Evolutionary conservation across 1,140 invertebrate genomes (phyloP), one percentile per base, ranked within the genome.

Genomic region (Chrysoperla carnea): DNA sequence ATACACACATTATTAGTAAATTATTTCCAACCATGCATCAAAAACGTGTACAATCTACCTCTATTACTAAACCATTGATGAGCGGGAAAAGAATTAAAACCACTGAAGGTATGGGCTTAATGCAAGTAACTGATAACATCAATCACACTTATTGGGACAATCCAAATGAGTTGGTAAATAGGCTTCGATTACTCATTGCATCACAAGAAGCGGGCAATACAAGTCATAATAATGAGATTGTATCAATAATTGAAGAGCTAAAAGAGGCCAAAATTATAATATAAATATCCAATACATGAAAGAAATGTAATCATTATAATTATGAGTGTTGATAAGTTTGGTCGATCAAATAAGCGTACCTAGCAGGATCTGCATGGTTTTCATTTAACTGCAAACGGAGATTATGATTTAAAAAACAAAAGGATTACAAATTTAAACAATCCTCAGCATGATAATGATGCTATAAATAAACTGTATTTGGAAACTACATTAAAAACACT

Each of bases 131-230:
- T 36, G 44, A 49, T 36, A 46, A 39, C 27, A 46, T 46, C 31
- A 50, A 54, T 47, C 55, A 59, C 46, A 50, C 54, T 31, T 56
- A 59, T 51, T 63, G 50, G 50, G 52, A 62, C 48, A 51, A 63
- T 53, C 49, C 52, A n/a, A 59, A 62, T 43, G 58, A 63, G 49
- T 29, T 62, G 9, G 49, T 60, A 6, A 53, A 57, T 23, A 48
- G 56, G 44, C 43, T 63, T 7, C 41, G 51, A 29, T 38, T 63
- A 28, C 35, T 63, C 4, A 38, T 57, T 11, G 51, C 56, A 13
- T 61, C 56, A 11, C 47, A 54, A 40, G 37, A 36, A 8, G 58
- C 57, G 35, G 59, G 57, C 7, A 54, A 62, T 44, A 52, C 38
- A 6, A 53, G 47, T 41, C 48, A 57, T 42, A 42, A 53, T 29